phyloP scores from a whole-genome alignment of 2,888 invertebrate species.

The Omphaloscelis lunosa region DNA sequence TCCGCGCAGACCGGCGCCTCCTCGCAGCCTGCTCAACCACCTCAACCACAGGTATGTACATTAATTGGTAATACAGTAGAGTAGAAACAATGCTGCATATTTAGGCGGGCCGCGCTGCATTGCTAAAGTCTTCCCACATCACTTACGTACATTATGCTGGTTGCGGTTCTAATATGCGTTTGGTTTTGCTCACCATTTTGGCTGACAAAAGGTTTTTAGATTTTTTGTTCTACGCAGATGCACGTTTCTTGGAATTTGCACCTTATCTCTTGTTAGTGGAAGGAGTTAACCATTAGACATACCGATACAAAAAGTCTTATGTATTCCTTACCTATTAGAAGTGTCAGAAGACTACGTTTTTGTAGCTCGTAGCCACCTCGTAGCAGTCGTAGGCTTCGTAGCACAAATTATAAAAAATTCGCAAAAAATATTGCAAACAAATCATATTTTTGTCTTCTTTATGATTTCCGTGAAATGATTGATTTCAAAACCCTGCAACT shows the following conservation, averaged over 20 bases:
- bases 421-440: conserved; percentile 17
- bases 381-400: conserved; percentile 13
- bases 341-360: not conserved
- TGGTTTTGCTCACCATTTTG: not conserved
- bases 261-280: not conserved
- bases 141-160: not conserved
- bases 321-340: not conserved
- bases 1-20: conserved; percentile 77
- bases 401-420: not conserved
- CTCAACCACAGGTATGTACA: conserved; percentile 83
- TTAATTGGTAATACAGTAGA: not conserved
- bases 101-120: not conserved
- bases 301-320: not conserved
- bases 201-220: not conserved
- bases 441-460: conserved; percentile 3
- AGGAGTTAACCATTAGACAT: too few species aligned
- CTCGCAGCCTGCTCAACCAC: conserved; percentile 76
- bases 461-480: conserved; percentile 28
- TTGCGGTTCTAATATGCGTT: not conserved
- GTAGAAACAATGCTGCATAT: not conserved
- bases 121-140: not conserved
- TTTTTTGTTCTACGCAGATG: not conserved
- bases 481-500: conserved; percentile 1
- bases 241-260: not conserved
- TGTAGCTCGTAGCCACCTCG: conserved; percentile 19